Percentiles rank a stretch among this genome's conserved stretches.
Conservation (phyloP, 2,888 invertebrate genomes). For the Amaurobius ferox region DNA sequence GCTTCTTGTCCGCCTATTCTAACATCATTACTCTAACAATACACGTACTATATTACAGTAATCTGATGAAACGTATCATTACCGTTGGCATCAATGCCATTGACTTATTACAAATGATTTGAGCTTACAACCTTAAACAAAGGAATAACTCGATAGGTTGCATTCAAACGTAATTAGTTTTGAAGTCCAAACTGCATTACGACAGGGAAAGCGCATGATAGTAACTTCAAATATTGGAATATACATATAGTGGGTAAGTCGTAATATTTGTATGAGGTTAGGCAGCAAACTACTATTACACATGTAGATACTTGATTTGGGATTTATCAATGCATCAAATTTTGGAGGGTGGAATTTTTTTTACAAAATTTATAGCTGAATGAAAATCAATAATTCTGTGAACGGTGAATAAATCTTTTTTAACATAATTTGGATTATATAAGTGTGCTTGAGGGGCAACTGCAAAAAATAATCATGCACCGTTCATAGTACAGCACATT, state of each 20-base stretch:
- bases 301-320: neutral
- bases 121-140: neutral
- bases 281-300: neutral
- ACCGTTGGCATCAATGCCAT: constrained; percentile 5
- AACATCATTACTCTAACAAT: neutral
- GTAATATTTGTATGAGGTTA: neutral
- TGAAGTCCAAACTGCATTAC: neutral
- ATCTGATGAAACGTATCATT: neutral
- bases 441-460: too few species aligned
- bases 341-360: too few species aligned
- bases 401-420: too few species aligned
- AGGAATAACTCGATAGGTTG: neutral
- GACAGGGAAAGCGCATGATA: neutral
- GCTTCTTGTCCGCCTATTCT: neutral
- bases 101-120: constrained; percentile 9
- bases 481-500: too few species aligned
- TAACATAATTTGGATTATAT: too few species aligned
- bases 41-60: neutral
- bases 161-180: constrained; percentile 1
- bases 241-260: neutral
- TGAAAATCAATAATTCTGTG: too few species aligned
- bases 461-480: too few species aligned
- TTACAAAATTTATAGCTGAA: too few species aligned
- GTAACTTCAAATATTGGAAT: neutral
- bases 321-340: neutral